Base-by-base conservation (phyloP, 2,113 vertebrate species). In the Paratilapia polleni region DNA sequence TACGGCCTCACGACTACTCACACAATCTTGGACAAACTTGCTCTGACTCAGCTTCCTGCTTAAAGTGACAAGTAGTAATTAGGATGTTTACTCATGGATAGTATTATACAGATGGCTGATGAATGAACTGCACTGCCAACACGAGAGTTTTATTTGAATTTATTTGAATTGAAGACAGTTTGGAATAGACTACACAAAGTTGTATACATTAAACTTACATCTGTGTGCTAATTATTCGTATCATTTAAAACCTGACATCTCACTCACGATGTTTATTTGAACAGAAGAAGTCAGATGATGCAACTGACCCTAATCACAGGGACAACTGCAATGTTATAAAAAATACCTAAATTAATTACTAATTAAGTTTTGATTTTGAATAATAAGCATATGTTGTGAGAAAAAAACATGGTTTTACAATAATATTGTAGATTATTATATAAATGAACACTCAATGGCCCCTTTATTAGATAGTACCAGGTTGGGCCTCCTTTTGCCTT, bases 21-120 rank as follows among this genome's bases (percentile, higher is more conserved):
- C 28, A 66, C 59, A 38, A 3, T 74, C 85, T 49, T 20, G 38
- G 41, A 31, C 74, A 59, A 28, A 73, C 68, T 56, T 78, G 36
- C 3, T 74, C 20, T 75, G 79, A 88, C 59, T 84, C 81, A 58
- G 77, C 59, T 70, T 75, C 52, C 68, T 60, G 38, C 14, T 68
- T 28, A 13, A 74, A 85, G 15, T 24, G 57, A 56, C 76, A 54
- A 20, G 34, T 81, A 28, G 34, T 74, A 57, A 77, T 63, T 43
- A 28, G 38, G 8, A 11, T 70, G 52, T 77, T 58, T 22, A 73
- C 41, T 77, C 41, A 60, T 43, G 11, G 22, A 11, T 12, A 11
- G 8, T 49, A 34, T 73, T 73, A 43, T 73, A 49, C 26, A 54
- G 68, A 54, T 73, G 47, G 47, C 19, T 73, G 68, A 54, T 73